phyloP scores from a whole-genome alignment of 2,797 vertebrate species.

The Muscicapa comitata region DNA sequence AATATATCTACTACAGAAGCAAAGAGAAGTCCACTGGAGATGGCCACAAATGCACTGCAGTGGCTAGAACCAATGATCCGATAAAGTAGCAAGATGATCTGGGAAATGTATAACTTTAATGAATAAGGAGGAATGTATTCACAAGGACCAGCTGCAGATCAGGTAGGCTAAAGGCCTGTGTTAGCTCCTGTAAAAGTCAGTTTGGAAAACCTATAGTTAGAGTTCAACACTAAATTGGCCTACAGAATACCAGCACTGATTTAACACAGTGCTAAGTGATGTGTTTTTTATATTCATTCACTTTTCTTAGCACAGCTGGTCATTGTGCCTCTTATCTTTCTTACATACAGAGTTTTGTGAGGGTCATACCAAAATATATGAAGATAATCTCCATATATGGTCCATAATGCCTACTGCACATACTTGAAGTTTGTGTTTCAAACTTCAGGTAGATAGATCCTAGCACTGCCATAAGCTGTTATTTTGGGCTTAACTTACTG shows the following conservation, averaged over 20 bases:
- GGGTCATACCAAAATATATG: not conserved
- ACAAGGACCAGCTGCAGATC: not conserved
- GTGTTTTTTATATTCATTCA: not conserved
- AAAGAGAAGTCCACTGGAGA: not conserved
- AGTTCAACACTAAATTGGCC: not conserved
- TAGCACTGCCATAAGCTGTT: not conserved
- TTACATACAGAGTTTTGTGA: not conserved
- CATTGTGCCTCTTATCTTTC: not conserved
- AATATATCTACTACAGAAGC: conserved; percentile 18
- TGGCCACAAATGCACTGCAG: not conserved
- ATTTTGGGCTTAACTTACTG: not conserved
- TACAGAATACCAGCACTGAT: not conserved
- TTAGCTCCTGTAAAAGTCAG: not conserved
- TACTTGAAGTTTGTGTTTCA: not conserved
- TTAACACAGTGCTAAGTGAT: not conserved
- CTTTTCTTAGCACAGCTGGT: not conserved
- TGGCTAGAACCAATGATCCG: not conserved
- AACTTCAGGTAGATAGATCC: not conserved
- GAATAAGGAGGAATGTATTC: not conserved
- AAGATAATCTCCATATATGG: not conserved
- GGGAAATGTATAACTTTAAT: not conserved
- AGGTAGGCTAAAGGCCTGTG: not conserved
- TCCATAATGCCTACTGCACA: not conserved
- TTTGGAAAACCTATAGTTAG: not conserved
- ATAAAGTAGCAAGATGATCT: not conserved